Conservation (phyloP, 92 coral and sea anemone genomes). For the Meandrina meandrites region DNA sequence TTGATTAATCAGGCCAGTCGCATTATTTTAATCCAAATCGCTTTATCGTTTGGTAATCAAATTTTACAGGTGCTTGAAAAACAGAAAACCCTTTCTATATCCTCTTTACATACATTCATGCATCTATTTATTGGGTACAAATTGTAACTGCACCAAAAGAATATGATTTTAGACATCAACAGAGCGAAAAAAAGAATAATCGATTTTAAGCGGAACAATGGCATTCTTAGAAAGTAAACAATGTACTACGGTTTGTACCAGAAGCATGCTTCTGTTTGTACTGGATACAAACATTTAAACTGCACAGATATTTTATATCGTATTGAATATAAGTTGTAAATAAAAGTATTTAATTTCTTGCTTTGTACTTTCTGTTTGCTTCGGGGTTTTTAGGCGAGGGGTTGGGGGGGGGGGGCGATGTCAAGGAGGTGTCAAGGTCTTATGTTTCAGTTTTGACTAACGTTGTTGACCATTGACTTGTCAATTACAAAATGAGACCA, state of each 20-base stretch:
- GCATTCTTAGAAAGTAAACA: not conserved
- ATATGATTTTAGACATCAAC: not conserved
- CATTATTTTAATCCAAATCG: not conserved
- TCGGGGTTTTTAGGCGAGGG: not conserved
- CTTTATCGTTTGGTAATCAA: not conserved
- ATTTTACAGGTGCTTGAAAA: not conserved
- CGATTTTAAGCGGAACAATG: not conserved
- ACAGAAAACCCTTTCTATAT: not conserved
- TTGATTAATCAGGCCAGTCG: not conserved
- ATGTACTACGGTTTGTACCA: not conserved
- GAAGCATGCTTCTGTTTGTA: no score
- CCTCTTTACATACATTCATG: not conserved
- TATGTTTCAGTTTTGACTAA: no score
- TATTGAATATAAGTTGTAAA: slow-evolving; percentile 9
- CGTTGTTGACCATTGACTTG: no score
- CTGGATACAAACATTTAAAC: slow-evolving; percentile 5
- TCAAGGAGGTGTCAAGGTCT: no score
- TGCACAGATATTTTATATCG: slow-evolving; percentile 9
- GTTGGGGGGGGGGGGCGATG: no score
- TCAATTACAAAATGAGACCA: no score
- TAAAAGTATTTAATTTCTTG: slow-evolving; percentile 33
- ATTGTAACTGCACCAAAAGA: not conserved
- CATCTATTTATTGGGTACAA: slow-evolving; percentile 12
- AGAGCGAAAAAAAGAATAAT: not conserved
- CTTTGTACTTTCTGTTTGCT: not conserved